Base-by-base conservation (phyloP, 2,888 invertebrate species). In the Prostheceraeus crozeri region DNA sequence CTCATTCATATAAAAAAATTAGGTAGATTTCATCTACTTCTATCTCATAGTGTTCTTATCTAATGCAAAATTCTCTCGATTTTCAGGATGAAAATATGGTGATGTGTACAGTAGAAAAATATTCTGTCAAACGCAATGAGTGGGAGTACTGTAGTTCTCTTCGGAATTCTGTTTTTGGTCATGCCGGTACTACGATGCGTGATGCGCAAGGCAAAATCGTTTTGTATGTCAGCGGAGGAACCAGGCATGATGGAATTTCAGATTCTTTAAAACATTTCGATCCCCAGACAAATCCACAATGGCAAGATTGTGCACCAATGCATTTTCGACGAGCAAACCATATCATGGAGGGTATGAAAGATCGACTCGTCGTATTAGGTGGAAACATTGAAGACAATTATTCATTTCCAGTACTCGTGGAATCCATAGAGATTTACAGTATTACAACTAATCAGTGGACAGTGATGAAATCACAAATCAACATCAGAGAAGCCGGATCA, bases 71-170 rank as follows among this genome's bases (percentile, higher is more conserved):
- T n/a, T n/a, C n/a, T n/a, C n/a, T n/a, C n/a, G n/a, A n/a, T n/a
- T n/a, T n/a, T n/a, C 73, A 74, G 64, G 74, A 74, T 65, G 73
- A 74, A 64, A 73, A 72, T 62, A 69, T 70, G 62, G 71, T 74
- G n/a, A 72, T 73, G 70, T 71, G 70, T 61, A 71, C 73, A 1
- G 68, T 73, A 33, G 74, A 74, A 61, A n/a, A n/a, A n/a, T n/a
- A n/a, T n/a, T n/a, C n/a, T n/a, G n/a, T n/a, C n/a, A n/a, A n/a
- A n/a, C n/a, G n/a, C 10, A 73, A 74, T 60, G 73, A 74, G 35
- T 74, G 74, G 74, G 70, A 70, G 35, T 64, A 68, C 62, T 68
- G 68, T 36, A 65, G 68, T 14, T 68, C 71, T 1, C 65, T 73
- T 35, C 67, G 66, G 51, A 67, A 72, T 57, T 70, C 72, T 2